A percentile compares a stretch with the other conserved stretches of the same genome.
phyloP scores from a whole-genome alignment of 2,888 invertebrate species.

The Embidobia sp. region DNA sequence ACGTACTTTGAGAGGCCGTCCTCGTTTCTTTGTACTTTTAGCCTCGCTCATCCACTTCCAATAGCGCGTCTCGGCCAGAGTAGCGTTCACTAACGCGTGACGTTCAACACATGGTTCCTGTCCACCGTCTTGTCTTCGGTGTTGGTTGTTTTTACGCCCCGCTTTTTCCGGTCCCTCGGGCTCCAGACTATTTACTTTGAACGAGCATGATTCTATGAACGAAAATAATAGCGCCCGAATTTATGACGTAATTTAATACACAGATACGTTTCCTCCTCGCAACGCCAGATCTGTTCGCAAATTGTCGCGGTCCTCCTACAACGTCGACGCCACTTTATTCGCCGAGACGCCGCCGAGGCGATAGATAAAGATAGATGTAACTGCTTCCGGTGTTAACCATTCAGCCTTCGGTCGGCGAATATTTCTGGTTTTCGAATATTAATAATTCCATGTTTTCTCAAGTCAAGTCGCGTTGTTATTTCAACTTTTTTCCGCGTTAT shows the following conservation, averaged over 20 bases:
- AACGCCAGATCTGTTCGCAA: slow-evolving; percentile 27
- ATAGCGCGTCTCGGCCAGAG: slow-evolving; percentile 65
- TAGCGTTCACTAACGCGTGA: slow-evolving; percentile 65
- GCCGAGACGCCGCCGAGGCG: slow-evolving; percentile 43
- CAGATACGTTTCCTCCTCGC: slow-evolving; percentile 10
- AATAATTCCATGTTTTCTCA: no score
- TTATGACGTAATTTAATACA: slow-evolving; percentile 29
- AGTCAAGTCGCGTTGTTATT: no score
- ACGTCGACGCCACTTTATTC: slow-evolving; percentile 18
- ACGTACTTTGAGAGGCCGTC: no score
- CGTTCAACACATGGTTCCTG: slow-evolving; percentile 72
- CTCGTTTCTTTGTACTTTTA: slow-evolving; percentile 59
- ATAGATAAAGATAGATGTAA: slow-evolving; percentile 78
- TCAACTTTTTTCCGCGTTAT: no score
- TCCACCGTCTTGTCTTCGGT: no score
- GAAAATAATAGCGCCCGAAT: slow-evolving; percentile 18
- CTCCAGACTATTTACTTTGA: slow-evolving; percentile 27
- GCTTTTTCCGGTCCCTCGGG: slow-evolving; percentile 9
- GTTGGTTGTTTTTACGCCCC: slow-evolving; percentile 30
- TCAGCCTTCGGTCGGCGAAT: slow-evolving; percentile 70
- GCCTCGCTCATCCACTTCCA: slow-evolving; percentile 56
- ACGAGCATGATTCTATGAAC: slow-evolving; percentile 25
- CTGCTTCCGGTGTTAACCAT: slow-evolving; percentile 80
- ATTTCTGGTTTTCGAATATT: no score
- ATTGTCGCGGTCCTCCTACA: slow-evolving; percentile 21